Conservation (phyloP, 2,797 vertebrate genomes). For the Hypotaenidia okinawae region DNA sequence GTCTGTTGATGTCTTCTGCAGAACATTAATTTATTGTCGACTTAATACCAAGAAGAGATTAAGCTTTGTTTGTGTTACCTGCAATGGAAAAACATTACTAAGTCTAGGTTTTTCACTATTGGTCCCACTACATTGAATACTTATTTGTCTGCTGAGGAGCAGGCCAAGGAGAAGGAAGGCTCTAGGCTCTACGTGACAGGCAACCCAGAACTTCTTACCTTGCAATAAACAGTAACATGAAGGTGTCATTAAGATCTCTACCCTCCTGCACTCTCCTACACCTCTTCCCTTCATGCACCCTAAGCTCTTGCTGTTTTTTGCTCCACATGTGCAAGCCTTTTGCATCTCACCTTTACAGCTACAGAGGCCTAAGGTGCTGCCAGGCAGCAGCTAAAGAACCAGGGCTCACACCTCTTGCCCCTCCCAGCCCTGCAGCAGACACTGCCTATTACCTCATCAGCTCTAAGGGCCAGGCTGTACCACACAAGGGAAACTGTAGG, state of each 20-base stretch:
- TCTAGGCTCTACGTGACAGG: neutral
- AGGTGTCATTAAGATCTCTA: neutral
- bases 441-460: rapidly evolving
- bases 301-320: neutral
- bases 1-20: neutral
- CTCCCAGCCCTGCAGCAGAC: rapidly evolving
- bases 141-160: neutral
- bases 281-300: rapidly evolving
- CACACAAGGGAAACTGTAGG: neutral
- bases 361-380: neutral
- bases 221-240: rapidly evolving
- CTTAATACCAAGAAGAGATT: neutral
- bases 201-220: neutral
- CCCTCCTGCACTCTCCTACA: neutral
- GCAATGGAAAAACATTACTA: neutral
- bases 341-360: neutral
- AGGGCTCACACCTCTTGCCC: neutral
- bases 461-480: rapidly evolving
- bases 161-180: neutral
- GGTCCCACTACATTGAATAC: neutral
- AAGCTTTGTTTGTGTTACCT: conserved; percentile 49
- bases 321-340: neutral
- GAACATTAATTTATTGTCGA: rapidly evolving
- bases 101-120: neutral
- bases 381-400: neutral